phyloP scores from a whole-genome alignment of 1,140 invertebrate genomes.

The Gonioctena quinquepunctata region DNA sequence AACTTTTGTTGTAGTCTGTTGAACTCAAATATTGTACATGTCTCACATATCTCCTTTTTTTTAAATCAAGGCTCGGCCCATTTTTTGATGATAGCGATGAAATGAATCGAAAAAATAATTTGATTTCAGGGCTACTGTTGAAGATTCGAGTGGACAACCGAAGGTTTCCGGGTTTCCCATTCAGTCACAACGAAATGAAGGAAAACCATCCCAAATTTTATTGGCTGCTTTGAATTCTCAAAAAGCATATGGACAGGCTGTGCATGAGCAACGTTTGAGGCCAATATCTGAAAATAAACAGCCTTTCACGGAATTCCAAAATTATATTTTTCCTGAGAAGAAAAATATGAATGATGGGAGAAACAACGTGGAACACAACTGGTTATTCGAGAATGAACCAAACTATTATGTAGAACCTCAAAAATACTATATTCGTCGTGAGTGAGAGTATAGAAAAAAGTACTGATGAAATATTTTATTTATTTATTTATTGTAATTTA shows the following conservation, averaged over 20 bases:
- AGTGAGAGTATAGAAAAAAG: neutral
- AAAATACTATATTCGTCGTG: neutral
- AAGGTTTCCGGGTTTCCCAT: neutral
- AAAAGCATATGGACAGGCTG: constrained; percentile 1
- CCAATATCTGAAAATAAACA: neutral
- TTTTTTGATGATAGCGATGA: too few species aligned
- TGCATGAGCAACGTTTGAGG: constrained; percentile 17
- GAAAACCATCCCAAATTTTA: neutral
- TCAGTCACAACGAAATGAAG: too few species aligned
- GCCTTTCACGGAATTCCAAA: neutral
- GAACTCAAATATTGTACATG: too few species aligned
- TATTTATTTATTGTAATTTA: neutral
- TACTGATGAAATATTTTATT: neutral
- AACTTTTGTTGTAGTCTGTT: too few species aligned
- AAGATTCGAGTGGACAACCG: neutral
- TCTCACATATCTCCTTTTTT: too few species aligned
- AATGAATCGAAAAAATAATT: too few species aligned
- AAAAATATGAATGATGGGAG: too few species aligned
- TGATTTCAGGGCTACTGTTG: constrained; percentile 15
- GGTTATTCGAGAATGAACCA: neutral
- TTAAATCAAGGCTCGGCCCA: too few species aligned
- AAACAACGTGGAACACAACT: neutral
- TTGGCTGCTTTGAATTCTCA: neutral
- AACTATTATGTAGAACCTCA: neutral
- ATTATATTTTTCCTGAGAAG: neutral